Conservation (phyloP, 2,113 vertebrate genomes). For the Burhinus bistriatus region DNA sequence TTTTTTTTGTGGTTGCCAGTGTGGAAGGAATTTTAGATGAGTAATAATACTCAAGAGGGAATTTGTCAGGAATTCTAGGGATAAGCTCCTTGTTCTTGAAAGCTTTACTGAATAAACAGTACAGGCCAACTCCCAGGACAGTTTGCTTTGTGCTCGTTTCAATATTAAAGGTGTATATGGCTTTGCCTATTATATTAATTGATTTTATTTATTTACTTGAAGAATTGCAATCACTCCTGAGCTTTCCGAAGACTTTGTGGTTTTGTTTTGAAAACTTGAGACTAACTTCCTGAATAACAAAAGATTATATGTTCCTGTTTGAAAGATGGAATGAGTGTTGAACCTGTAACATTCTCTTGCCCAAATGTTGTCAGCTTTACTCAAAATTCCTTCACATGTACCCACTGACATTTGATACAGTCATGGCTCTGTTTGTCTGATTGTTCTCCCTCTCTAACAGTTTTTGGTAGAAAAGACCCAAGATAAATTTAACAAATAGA, state of each 20-base stretch:
- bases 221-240: background rate
- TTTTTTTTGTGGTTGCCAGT: background rate
- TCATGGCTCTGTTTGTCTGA: background rate
- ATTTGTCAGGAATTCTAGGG: constrained; percentile 30
- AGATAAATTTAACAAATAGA: background rate
- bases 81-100: background rate
- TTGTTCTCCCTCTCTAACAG: background rate
- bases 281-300: background rate
- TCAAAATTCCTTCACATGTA: background rate
- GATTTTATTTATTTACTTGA: background rate
- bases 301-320: accelerated
- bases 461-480: background rate
- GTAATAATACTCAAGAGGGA: background rate
- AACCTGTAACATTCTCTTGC: background rate
- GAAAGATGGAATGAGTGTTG: background rate
- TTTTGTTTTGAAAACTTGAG: background rate
- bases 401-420: background rate
- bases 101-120: background rate
- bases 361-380: background rate
- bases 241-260: background rate
- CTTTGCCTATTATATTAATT: background rate
- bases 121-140: background rate
- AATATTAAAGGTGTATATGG: background rate
- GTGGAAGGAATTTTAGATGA: constrained; percentile 21
- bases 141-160: background rate